A percentile compares a stretch with the other conserved stretches of the same genome.
Conservation (phyloP, 2,113 vertebrate species). For the Cyanocitta stelleri region DNA sequence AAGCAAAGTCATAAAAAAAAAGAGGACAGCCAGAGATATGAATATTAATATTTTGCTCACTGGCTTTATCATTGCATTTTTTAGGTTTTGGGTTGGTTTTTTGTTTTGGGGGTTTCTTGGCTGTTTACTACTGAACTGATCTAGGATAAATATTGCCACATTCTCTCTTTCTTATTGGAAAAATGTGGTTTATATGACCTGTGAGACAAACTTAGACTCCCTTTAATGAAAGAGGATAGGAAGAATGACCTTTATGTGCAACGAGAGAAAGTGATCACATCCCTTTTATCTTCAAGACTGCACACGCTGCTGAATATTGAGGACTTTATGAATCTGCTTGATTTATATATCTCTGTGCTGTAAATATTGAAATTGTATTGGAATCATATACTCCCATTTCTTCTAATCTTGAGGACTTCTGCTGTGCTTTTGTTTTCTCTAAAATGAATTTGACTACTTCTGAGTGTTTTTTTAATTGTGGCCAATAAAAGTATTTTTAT, state of each 20-base stretch:
- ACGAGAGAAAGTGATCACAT: not conserved
- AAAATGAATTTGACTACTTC: not conserved
- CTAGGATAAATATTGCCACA: not conserved
- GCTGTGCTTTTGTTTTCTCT: not conserved
- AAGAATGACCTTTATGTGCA: not conserved
- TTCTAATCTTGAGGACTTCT: not conserved
- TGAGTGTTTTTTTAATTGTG: fast-evolving
- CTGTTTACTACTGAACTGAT: not conserved
- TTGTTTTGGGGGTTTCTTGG: not conserved
- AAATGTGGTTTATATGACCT: not conserved
- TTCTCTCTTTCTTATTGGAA: not conserved
- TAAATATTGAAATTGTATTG: not conserved
- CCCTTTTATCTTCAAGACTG: not conserved
- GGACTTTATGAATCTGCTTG: not conserved
- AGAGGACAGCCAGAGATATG: too few relatives aligned
- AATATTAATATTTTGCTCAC: not conserved
- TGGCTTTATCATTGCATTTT: not conserved
- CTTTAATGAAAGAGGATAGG: not conserved
- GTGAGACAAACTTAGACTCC: not conserved
- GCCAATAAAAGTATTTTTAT: not conserved
- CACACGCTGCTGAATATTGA: not conserved
- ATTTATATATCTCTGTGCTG: not conserved
- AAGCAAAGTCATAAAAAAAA: not conserved
- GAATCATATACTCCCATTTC: not conserved
- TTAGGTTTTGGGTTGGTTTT: not conserved